These are phyloP conservation scores for Gnathonemus longibarbis DNA, from an alignment of 2,113 vertebrate genomes.

Conservation along the genomic window DNA sequence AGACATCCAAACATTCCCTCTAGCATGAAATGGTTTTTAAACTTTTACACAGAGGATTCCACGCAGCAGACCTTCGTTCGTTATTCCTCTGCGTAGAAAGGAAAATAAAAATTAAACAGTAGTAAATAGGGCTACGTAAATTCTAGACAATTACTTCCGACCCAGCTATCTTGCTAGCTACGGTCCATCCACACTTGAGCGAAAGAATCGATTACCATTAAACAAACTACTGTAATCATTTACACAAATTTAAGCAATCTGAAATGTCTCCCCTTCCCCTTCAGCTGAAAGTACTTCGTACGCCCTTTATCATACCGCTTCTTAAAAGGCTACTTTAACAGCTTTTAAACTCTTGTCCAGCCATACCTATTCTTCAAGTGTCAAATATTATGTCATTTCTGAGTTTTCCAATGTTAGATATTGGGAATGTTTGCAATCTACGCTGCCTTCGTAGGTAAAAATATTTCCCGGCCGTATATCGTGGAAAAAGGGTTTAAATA, in stretches of 20 bases:
- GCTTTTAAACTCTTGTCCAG: background rate
- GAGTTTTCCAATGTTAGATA: conserved; percentile 2
- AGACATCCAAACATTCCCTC: conserved; percentile 54
- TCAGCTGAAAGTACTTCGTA: background rate
- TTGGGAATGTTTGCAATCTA: background rate
- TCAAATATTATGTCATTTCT: background rate
- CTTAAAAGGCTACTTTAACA: background rate
- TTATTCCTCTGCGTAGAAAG: background rate
- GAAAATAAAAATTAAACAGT: background rate
- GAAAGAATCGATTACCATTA: background rate
- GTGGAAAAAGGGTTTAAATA: background rate
- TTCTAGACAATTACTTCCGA: background rate
- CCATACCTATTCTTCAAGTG: background rate
- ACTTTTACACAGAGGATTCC: conserved; percentile 4
- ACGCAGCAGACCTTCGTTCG: conserved; percentile 5
- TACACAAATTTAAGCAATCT: background rate
- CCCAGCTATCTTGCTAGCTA: background rate
- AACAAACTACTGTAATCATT: background rate
- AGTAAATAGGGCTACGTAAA: conserved; percentile 9
- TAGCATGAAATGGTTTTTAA: conserved; percentile 41
- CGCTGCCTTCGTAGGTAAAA: background rate
- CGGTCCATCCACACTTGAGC: background rate
- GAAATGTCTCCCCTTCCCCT: background rate
- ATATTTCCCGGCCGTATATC: background rate
- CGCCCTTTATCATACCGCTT: background rate